A percentile compares a stretch with the other conserved stretches of the same genome.
phyloP scores from a whole-genome alignment of 53 echinoderm and acorn worm species.

The Zoroaster sp. region DNA sequence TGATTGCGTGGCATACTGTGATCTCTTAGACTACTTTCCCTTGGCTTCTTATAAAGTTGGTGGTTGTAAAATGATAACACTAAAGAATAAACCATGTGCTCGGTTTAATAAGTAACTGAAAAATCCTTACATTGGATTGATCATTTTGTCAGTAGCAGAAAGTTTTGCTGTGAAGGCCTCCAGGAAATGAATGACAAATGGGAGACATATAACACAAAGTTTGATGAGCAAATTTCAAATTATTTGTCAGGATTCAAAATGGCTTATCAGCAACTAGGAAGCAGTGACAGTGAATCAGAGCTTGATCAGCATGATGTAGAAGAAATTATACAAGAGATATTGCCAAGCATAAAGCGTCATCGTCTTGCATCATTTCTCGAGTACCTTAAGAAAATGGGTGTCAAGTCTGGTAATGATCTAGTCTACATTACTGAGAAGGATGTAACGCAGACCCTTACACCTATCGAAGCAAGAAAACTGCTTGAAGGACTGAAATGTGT shows the following conservation, averaged over 20 bases:
- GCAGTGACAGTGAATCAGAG: constrained; percentile 15
- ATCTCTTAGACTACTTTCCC: constrained; percentile 21
- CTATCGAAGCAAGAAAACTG: constrained; percentile 54
- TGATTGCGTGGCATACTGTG: constrained; percentile 1
- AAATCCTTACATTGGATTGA: neutral
- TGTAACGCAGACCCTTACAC: constrained; percentile 34
- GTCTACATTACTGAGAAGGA: constrained; percentile 50
- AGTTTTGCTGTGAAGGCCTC: neutral
- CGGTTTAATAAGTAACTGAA: constrained; percentile 18
- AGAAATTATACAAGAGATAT: constrained; percentile 12
- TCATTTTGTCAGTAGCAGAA: neutral
- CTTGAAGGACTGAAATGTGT: constrained; percentile 15
- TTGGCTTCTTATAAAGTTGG: constrained; percentile 11
- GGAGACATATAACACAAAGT: neutral
- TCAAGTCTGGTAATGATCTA: constrained; percentile 42
- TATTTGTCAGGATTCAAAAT: neutral
- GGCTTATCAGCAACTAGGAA: neutral
- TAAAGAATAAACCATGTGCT: constrained; percentile 19
- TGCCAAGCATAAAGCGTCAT: constrained; percentile 30
- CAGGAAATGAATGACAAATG: neutral
- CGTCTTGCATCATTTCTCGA: constrained; percentile 4
- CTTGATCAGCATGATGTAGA: constrained; percentile 36
- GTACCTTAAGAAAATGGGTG: constrained; percentile 28
- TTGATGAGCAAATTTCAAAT: neutral
- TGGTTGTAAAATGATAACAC: neutral